A percentile compares a stretch with the other conserved stretches of the same genome.
Conservation (phyloP, 2,888 invertebrate species). For the Enchytraeus crypticus region DNA sequence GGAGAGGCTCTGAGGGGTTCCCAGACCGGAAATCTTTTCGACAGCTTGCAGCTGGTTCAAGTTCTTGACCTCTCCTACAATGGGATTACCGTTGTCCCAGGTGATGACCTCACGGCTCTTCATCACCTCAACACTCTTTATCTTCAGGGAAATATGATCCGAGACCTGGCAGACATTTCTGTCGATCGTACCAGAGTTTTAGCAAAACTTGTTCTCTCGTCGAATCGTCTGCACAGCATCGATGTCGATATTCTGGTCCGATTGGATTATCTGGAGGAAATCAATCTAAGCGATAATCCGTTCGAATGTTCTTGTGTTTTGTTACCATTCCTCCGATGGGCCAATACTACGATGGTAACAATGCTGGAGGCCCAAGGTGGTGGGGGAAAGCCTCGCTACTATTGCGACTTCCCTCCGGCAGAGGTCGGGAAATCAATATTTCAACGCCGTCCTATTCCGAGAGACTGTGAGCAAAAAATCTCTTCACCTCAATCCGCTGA, state of each 20-base stretch:
- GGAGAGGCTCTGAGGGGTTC: constrained; percentile 9
- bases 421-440: constrained; percentile 16
- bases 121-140: constrained; percentile 25
- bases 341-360: constrained; percentile 23
- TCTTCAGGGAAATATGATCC: constrained; percentile 20
- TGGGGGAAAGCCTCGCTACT: constrained; percentile 16
- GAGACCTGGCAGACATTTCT: constrained; percentile 11
- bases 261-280: constrained; percentile 24
- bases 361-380: constrained; percentile 14
- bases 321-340: constrained; percentile 24
- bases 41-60: constrained; percentile 14
- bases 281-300: constrained; percentile 25
- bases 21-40: constrained; percentile 10
- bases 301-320: constrained; percentile 24
- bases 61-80: constrained; percentile 17
- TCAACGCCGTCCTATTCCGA: background rate
- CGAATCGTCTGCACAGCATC: constrained; percentile 21
- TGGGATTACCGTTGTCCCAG: constrained; percentile 6
- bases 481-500: too few relatives aligned
- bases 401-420: constrained; percentile 18
- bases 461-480: constrained; percentile 10
- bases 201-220: constrained; percentile 22
- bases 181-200: constrained; percentile 17
- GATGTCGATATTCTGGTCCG: constrained; percentile 14
- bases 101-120: constrained; percentile 7